These are phyloP conservation scores for Harpagoxenus sublaevis DNA, from an alignment of 2,888 invertebrate genomes.

Conservation along the genomic window DNA sequence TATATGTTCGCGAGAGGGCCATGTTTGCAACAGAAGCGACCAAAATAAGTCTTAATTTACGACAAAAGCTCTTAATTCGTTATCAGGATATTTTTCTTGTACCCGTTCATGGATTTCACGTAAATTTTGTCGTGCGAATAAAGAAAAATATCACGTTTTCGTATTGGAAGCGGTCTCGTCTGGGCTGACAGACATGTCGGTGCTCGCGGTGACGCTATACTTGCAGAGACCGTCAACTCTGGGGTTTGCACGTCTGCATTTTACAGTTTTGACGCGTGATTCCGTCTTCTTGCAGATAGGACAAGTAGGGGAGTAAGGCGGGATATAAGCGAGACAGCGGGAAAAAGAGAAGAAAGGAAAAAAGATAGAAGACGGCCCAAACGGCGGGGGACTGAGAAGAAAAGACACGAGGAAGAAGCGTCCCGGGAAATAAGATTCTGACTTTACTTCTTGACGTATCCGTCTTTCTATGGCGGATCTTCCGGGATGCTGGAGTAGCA, in stretches of 20 bases:
- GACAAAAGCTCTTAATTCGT: neutral
- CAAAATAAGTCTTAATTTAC: neutral
- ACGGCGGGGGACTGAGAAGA: conserved; percentile 25
- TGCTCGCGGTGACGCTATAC: conserved; percentile 59
- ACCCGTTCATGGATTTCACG: neutral
- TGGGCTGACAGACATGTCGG: conserved; percentile 59
- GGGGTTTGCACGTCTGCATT: conserved; percentile 56
- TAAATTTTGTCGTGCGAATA: conserved; percentile 23
- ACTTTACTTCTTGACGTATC: conserved; percentile 79
- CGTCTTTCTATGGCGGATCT: conserved; percentile 67
- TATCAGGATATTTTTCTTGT: neutral
- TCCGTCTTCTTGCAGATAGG: conserved; percentile 52
- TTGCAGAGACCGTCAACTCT: conserved; percentile 62
- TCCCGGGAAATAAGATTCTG: conserved; percentile 81
- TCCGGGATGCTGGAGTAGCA: conserved; percentile 57
- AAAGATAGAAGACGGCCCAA: conserved; percentile 34
- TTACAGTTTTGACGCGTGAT: conserved; percentile 78
- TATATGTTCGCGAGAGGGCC: neutral
- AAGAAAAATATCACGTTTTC: conserved; percentile 59
- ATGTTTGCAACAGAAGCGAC: neutral
- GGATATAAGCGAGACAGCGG: conserved; percentile 19
- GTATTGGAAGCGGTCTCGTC: conserved; percentile 63
- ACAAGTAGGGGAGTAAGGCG: conserved; percentile 9
- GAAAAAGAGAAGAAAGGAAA: conserved; percentile 36
- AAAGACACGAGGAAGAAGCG: conserved; percentile 65